Percentiles rank a stretch among this genome's conserved stretches.
phyloP scores from a whole-genome alignment of 2,888 invertebrate genomes.

The Heteromyza rotundicornis region DNA sequence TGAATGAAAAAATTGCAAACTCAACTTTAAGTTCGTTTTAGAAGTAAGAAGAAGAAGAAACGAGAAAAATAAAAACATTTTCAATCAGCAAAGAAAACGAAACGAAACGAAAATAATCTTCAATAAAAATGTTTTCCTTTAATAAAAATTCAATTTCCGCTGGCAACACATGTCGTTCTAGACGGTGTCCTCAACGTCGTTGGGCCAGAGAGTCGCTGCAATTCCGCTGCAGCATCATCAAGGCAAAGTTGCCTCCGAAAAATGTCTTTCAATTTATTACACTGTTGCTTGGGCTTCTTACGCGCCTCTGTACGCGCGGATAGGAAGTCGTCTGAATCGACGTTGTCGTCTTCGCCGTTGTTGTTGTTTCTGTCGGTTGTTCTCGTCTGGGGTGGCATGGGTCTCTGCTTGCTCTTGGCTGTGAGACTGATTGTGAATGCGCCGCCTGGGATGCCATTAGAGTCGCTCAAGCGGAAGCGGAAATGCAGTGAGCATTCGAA shows the following conservation, averaged over 20 bases:
- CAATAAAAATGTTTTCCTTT: slow-evolving; percentile 56
- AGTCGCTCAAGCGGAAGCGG: slow-evolving; percentile 28
- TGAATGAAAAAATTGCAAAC: background rate
- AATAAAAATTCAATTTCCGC: slow-evolving; percentile 58
- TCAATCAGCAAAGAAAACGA: slow-evolving; percentile 33
- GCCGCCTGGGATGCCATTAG: slow-evolving; percentile 19
- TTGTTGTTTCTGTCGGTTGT: background rate
- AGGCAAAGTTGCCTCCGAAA: slow-evolving; percentile 9
- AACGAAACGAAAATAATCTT: slow-evolving; percentile 47
- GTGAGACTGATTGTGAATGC: slow-evolving; percentile 7
- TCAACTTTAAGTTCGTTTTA: background rate
- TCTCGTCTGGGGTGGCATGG: background rate
- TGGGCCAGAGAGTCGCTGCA: background rate
- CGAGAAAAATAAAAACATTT: background rate
- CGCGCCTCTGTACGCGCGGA: too few relatives aligned
- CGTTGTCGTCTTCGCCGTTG: too few relatives aligned
- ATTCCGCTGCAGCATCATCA: background rate
- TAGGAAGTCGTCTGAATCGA: too few relatives aligned
- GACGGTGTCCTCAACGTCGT: background rate
- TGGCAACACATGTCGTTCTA: slow-evolving; percentile 49
- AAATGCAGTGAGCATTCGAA: slow-evolving; percentile 17
- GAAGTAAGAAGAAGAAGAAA: background rate
- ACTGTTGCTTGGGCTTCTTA: too few relatives aligned
- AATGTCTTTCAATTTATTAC: slow-evolving; percentile 21
- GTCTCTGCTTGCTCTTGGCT: too few relatives aligned